Percentiles rank a stretch among this genome's conserved stretches.
These are phyloP conservation scores for Craniophora ligustri DNA, from an alignment of 2,888 invertebrate genomes.

Conservation along the genomic window DNA sequence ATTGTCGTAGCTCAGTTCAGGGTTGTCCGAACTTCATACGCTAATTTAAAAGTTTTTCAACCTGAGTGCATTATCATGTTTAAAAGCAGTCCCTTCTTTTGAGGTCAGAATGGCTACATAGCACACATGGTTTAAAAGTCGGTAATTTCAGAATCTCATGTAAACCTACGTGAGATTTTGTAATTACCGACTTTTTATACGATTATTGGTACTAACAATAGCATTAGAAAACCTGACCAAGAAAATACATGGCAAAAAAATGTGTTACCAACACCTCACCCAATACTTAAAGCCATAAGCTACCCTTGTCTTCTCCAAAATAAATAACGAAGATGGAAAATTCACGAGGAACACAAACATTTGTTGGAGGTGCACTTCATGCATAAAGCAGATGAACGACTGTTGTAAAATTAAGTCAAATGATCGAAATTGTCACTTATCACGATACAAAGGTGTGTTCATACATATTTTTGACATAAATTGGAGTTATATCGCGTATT, in stretches of 20 bases:
- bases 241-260: too few species aligned
- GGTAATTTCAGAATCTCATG: too few species aligned
- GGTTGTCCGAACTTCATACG: constrained; percentile 44
- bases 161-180: too few species aligned
- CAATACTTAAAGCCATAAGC: too few species aligned
- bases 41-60: not conserved
- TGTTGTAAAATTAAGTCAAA: constrained; percentile 43
- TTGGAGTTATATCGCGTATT: constrained; percentile 26
- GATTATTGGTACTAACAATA: too few species aligned
- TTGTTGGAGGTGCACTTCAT: constrained; percentile 20
- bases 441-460: constrained; percentile 39
- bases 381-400: constrained; percentile 20
- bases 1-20: constrained; percentile 35
- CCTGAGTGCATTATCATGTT: not conserved
- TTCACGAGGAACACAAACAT: constrained; percentile 32
- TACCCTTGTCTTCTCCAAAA: constrained; percentile 17
- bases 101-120: not conserved
- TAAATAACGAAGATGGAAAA: constrained; percentile 34
- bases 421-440: constrained; percentile 41
- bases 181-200: too few species aligned
- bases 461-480: constrained; percentile 47
- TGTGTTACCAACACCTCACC: too few species aligned
- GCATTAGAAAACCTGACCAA: too few species aligned
- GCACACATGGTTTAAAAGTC: too few species aligned
- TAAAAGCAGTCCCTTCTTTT: not conserved